These are phyloP conservation scores for Periplaneta americana DNA, from an alignment of 1,140 invertebrate species.

Conservation along the genomic window DNA sequence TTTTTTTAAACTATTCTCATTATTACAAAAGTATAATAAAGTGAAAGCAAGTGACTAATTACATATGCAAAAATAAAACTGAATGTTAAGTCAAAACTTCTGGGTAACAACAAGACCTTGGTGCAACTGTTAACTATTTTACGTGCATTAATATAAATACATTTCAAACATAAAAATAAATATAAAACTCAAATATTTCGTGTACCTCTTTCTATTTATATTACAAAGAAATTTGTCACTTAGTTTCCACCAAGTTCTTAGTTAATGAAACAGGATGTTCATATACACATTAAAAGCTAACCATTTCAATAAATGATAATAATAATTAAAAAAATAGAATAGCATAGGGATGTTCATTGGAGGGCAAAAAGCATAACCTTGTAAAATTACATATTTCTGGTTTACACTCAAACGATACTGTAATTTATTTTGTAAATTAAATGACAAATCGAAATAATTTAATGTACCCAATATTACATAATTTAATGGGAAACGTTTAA, in stretches of 20 bases:
- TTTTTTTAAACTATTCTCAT: no score
- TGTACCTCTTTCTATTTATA: background rate
- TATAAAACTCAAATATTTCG: no score
- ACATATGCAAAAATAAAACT: background rate
- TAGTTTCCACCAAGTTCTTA: background rate
- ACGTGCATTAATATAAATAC: background rate
- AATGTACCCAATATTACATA: no score
- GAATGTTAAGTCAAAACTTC: background rate
- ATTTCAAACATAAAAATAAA: background rate
- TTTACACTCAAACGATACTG: no score
- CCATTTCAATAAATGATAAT: background rate
- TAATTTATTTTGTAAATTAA: no score
- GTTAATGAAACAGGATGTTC: background rate
- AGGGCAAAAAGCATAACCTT: background rate
- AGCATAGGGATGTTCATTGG: background rate
- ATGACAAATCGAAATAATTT: no score
- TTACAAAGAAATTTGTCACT: background rate
- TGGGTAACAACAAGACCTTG: background rate
- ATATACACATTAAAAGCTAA: slow-evolving; percentile 1
- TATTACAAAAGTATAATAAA: background rate
- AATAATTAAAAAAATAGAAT: slow-evolving; percentile 1
- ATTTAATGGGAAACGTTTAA: no score
- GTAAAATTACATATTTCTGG: background rate
- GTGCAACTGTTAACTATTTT: background rate
- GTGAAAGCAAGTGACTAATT: background rate